Evolutionary conservation across 2,113 vertebrate genomes (phyloP), one percentile per base, ranked within the genome.

Genomic region (Ibidorhyncha struthersii): DNA sequence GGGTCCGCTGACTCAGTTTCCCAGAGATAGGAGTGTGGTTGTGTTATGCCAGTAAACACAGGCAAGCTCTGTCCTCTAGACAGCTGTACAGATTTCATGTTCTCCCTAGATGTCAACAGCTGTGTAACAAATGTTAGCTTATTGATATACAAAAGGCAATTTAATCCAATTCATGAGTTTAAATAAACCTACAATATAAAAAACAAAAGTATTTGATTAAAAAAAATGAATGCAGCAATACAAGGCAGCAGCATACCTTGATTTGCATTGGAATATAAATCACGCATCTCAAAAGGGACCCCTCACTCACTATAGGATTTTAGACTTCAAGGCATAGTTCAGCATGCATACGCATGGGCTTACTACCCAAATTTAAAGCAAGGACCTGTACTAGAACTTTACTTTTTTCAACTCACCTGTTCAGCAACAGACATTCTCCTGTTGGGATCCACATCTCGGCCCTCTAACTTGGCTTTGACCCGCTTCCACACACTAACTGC

Each of bases 401-500:
- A 32, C 14, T 45, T 6, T 41, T 92, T 96, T 69, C 84, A 79
- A 93, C 97, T 97, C 76, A 99, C 99, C 99, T 99, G 99, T 98
- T 99, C 99, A 72, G 99, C 99, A 97, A 99, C 99, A 92, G 99
- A 99, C 99, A 99, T 99, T 98, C 99, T 99, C 98, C 99, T 97
- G 98, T 99, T 99, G 49, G 99, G 98, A 96, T 99, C 99, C 90
- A 99, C 98, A 94, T 99, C 99, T 98, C 99, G 98, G 89, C 99
- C 99, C 97, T 99, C 99, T 97, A 99, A 97, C 97, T 99, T 99
- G 97, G 99, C 99, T 98, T 99, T 99, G 97, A 99, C 99, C 93
- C 99, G 98, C 96, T 99, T 99, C 99, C 99, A 99, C 97, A 99
- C 99, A 17, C 99, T 99, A 93, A 99, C 99, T 13, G 99, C 99